phyloP scores from a whole-genome alignment of 1,140 invertebrate genomes.

The Apolygus lucorum region DNA sequence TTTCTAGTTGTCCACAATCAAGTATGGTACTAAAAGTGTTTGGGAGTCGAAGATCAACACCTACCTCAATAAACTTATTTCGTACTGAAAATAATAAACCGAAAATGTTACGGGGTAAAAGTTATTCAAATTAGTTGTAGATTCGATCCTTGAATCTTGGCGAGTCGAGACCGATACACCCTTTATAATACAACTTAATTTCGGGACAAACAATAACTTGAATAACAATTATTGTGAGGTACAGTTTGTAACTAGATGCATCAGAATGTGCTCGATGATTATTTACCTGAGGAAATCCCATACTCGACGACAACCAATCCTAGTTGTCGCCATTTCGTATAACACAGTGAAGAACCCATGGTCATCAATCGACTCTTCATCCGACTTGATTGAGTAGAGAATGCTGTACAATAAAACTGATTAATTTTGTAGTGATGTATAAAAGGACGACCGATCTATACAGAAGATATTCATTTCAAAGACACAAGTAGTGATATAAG shows the following conservation, averaged over 20 bases:
- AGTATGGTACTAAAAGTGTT: neutral
- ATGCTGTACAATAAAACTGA: no score
- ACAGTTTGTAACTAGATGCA: neutral
- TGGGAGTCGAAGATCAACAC: neutral
- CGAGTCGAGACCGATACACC: neutral
- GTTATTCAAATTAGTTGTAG: neutral
- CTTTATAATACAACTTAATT: neutral
- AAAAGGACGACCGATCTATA: no score
- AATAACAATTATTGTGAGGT: neutral
- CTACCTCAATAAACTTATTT: neutral
- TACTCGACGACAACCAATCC: neutral
- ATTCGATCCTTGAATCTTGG: neutral
- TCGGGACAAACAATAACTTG: neutral
- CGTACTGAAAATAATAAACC: neutral
- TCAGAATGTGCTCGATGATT: no score
- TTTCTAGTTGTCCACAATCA: no score
- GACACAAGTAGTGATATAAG: no score
- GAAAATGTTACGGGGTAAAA: neutral
- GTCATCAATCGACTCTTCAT: neutral
- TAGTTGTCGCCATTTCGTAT: neutral
- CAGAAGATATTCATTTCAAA: no score
- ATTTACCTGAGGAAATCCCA: neutral
- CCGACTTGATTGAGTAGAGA: neutral
- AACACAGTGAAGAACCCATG: constrained; percentile 4
- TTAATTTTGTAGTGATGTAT: no score